These are phyloP conservation scores for Lepilemur ruficaudatus DNA, from an alignment of 2,797 vertebrate species.

Conservation along the genomic window DNA sequence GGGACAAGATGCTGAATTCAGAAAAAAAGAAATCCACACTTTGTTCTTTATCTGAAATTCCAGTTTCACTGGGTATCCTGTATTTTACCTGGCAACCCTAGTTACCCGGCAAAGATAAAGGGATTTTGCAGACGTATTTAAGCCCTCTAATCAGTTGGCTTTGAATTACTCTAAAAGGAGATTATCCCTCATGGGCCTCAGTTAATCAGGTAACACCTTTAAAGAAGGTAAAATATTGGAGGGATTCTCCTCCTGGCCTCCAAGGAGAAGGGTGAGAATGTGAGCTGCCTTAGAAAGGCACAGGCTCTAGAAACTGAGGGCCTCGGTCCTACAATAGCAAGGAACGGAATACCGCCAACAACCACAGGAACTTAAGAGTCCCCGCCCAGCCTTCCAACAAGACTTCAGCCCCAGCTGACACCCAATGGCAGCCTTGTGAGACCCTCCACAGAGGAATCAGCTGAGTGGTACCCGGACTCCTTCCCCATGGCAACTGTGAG, in stretches of 20 bases:
- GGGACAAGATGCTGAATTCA: not conserved
- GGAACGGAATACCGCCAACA: not conserved
- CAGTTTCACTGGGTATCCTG: not conserved
- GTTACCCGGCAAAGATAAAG: not conserved
- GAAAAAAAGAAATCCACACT: not conserved
- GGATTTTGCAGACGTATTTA: not conserved
- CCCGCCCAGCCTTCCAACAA: not conserved
- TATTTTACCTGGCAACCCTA: not conserved
- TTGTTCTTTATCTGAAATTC: not conserved
- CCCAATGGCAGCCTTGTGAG: not conserved
- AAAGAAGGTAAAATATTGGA: not conserved
- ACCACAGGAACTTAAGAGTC: not conserved
- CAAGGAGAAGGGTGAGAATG: not conserved
- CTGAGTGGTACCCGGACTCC: not conserved
- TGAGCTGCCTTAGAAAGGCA: not conserved
- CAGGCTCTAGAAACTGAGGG: not conserved
- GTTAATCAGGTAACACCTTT: not conserved
- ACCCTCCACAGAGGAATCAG: not conserved
- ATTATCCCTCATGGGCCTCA: not conserved
- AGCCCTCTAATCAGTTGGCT: not conserved
- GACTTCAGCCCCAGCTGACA: not conserved
- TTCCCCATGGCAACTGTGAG: not conserved
- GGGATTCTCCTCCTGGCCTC: not conserved
- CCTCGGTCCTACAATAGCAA: not conserved
- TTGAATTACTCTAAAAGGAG: not conserved